Conservation (phyloP, 2,113 vertebrate genomes). For the Paedocypris sp. region DNA sequence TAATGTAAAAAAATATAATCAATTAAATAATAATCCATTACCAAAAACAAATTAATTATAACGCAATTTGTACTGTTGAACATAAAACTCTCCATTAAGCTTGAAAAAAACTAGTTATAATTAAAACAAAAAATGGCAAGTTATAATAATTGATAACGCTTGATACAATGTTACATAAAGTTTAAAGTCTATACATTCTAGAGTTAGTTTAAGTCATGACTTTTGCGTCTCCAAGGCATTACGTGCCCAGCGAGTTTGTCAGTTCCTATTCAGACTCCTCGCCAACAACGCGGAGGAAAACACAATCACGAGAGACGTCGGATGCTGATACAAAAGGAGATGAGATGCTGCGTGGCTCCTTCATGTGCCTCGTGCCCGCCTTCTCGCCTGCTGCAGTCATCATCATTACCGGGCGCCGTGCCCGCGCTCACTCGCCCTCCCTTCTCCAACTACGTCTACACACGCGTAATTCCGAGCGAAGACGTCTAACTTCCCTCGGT, state of each 20-base stretch:
- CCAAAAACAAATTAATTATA: no score
- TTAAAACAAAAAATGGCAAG: no score
- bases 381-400: conserved; percentile 49
- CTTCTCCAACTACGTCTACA: conserved; percentile 21
- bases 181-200: no score
- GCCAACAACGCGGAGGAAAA: conserved; percentile 48
- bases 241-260: not conserved
- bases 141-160: no score
- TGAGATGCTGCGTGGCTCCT: conserved; percentile 30
- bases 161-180: no score
- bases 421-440: conserved; percentile 25
- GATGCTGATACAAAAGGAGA: conserved; percentile 35
- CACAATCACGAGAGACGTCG: conserved; percentile 47
- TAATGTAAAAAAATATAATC: no score
- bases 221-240: not conserved
- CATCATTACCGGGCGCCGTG: conserved; percentile 51
- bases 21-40: no score
- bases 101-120: no score
- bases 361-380: conserved; percentile 38
- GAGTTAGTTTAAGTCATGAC: not conserved
- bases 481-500: conserved; percentile 28
- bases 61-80: no score
- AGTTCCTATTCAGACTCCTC: conserved; percentile 17
- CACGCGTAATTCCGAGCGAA: conserved; percentile 16
- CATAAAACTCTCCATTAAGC: no score